phyloP scores from a whole-genome alignment of 2,113 vertebrate genomes.

The Gallinago paraguaiae region DNA sequence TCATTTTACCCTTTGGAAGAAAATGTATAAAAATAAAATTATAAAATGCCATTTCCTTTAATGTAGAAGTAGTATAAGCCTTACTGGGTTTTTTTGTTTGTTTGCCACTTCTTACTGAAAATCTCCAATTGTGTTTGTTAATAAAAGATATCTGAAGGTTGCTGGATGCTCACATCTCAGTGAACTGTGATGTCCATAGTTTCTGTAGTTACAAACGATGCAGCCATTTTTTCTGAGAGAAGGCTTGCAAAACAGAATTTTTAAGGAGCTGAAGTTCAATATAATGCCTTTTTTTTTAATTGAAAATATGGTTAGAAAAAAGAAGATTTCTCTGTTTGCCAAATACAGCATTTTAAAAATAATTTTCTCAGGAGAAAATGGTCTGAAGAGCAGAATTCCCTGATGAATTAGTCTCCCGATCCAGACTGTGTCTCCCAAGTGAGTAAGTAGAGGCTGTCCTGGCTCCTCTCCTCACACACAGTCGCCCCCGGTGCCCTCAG shows the following conservation, averaged over 20 bases:
- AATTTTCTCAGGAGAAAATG: rapidly evolving
- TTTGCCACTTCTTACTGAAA: background rate
- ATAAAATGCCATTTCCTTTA: background rate
- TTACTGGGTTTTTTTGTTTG: background rate
- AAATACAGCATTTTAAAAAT: background rate
- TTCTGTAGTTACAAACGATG: background rate
- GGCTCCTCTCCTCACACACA: background rate
- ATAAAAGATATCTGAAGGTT: background rate
- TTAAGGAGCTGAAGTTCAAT: background rate
- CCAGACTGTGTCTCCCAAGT: background rate
- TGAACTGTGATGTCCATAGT: background rate
- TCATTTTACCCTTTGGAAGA: background rate
- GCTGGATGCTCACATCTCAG: background rate
- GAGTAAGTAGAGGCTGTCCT: background rate
- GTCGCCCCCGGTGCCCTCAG: background rate
- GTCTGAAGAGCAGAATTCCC: background rate
- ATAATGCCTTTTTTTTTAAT: background rate
- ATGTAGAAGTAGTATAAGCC: background rate
- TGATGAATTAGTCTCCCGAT: background rate
- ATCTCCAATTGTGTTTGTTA: background rate
- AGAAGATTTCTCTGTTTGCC: background rate
- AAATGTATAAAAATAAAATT: background rate
- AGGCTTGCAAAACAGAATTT: background rate
- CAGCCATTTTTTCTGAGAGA: background rate
- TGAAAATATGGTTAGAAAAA: background rate